phyloP scores from a whole-genome alignment of 30 jellyfish, hydroid and myxozoan genomes.

The Pelagia noctiluca region DNA sequence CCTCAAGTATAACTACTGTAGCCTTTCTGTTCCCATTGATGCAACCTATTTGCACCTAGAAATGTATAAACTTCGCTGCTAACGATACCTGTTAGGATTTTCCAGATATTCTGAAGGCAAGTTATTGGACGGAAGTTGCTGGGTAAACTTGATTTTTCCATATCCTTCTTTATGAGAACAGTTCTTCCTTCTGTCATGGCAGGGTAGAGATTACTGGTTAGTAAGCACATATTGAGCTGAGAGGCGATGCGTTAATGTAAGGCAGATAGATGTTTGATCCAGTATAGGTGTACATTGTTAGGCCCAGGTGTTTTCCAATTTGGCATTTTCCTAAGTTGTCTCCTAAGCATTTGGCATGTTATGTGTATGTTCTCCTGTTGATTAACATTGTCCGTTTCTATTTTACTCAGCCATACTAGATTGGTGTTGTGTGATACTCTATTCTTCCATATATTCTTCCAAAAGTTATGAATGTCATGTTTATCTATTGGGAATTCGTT shows the following conservation, averaged over 20 bases:
- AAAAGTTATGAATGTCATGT: too few species aligned
- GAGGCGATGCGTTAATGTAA: too few species aligned
- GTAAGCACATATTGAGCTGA: too few species aligned
- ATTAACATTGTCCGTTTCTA: too few species aligned
- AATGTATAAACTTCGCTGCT: conserved; percentile 2
- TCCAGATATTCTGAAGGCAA: conserved; percentile 25
- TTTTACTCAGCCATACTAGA: too few species aligned
- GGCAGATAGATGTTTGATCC: conserved; percentile 11
- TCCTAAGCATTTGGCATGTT: conserved; percentile 14
- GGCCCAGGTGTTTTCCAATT: conserved; percentile 47
- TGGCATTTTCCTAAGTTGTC: conserved; percentile 16
- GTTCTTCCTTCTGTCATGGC: conserved; percentile 37
- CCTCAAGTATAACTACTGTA: conserved; percentile 9
- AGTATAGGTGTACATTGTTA: conserved; percentile 14
- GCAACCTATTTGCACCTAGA: background rate
- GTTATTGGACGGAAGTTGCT: conserved; percentile 50
- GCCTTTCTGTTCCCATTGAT: conserved; percentile 37
- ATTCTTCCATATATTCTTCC: too few species aligned
- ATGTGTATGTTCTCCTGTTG: too few species aligned
- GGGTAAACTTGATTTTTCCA: conserved; percentile 1
- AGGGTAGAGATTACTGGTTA: conserved; percentile 20
- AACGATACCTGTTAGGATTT: conserved; percentile 25
- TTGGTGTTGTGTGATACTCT: too few species aligned
- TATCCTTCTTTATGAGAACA: conserved; percentile 27
- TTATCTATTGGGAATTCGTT: too few species aligned